A percentile compares a stretch with the other conserved stretches of the same genome.
Conservation (phyloP, 2,888 invertebrate genomes). For the Orthonevra nobilis region DNA sequence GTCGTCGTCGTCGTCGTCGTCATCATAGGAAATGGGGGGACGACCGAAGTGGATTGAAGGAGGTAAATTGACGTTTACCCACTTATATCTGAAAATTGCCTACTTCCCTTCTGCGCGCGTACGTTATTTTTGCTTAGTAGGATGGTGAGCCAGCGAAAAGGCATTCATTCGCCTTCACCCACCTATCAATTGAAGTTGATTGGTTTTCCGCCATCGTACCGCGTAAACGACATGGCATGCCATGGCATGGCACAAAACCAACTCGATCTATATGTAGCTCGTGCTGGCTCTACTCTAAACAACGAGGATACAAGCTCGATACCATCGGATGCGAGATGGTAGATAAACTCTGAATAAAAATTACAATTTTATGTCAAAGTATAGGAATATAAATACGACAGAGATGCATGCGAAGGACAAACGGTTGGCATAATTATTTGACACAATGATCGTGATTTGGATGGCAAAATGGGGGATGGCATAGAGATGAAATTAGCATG, state of each 20-base stretch:
- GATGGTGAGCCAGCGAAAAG: constrained; percentile 45
- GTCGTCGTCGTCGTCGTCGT: constrained; percentile 2
- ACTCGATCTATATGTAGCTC: constrained; percentile 46
- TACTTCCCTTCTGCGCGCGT: constrained; percentile 52
- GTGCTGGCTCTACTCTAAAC: no score
- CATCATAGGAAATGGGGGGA: constrained; percentile 6
- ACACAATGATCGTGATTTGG: constrained; percentile 69
- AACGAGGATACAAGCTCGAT: no score
- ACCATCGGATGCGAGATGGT: constrained; percentile 58
- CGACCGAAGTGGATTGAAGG: constrained; percentile 63
- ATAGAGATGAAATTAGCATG: constrained; percentile 59
- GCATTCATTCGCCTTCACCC: constrained; percentile 44
- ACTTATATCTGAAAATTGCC: constrained; percentile 67
- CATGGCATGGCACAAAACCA: no score
- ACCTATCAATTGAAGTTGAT: constrained; percentile 70
- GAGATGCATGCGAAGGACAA: constrained; percentile 59
- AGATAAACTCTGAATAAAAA: constrained; percentile 70
- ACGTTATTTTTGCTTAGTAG: constrained; percentile 34
- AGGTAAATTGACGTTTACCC: constrained; percentile 67
- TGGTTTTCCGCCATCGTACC: constrained; percentile 50
- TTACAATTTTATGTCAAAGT: constrained; percentile 66
- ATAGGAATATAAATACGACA: constrained; percentile 36
- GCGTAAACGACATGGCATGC: constrained; percentile 1
- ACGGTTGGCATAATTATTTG: constrained; percentile 66
- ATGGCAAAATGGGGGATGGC: constrained; percentile 40